These are phyloP conservation scores for Pocillopora verrucosa DNA, from an alignment of 64 coral and sea anemone genomes.

Conservation along the genomic window DNA sequence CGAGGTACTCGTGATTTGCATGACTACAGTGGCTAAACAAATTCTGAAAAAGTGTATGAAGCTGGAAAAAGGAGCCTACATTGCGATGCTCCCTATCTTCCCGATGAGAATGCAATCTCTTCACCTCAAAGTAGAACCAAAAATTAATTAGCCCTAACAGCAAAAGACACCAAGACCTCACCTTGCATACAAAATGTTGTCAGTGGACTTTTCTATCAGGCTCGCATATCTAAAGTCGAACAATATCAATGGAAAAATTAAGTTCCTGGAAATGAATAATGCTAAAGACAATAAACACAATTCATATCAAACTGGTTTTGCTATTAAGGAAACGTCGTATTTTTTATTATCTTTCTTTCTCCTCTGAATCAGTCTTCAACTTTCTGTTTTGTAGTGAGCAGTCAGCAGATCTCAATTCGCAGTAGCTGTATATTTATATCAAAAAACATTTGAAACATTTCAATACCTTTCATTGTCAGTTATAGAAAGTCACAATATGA, in stretches of 20 bases:
- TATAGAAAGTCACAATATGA: not conserved
- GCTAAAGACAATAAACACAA: not conserved
- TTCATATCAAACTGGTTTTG: not conserved
- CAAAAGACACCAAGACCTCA: not conserved
- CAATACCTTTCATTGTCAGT: too few species aligned
- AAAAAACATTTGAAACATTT: too few species aligned
- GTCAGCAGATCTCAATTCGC: not conserved
- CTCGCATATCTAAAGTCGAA: not conserved
- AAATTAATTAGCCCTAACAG: not conserved
- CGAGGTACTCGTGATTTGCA: too few species aligned
- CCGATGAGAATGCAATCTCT: too few species aligned
- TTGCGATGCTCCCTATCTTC: too few species aligned
- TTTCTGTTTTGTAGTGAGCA: not conserved
- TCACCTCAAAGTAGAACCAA: not conserved
- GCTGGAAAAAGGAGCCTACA: too few species aligned
- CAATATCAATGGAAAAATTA: not conserved
- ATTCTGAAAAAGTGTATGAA: too few species aligned
- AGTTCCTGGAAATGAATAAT: not conserved
- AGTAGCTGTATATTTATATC: not conserved
- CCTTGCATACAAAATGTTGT: constrained; percentile 16
- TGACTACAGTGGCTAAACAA: too few species aligned
- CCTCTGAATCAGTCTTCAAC: not conserved
- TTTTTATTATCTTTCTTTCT: not conserved
- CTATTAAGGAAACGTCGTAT: not conserved
- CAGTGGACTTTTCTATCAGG: not conserved